Evolutionary conservation across 1,140 invertebrate genomes (phyloP).

Genomic region (Frieseomelitta varia): DNA sequence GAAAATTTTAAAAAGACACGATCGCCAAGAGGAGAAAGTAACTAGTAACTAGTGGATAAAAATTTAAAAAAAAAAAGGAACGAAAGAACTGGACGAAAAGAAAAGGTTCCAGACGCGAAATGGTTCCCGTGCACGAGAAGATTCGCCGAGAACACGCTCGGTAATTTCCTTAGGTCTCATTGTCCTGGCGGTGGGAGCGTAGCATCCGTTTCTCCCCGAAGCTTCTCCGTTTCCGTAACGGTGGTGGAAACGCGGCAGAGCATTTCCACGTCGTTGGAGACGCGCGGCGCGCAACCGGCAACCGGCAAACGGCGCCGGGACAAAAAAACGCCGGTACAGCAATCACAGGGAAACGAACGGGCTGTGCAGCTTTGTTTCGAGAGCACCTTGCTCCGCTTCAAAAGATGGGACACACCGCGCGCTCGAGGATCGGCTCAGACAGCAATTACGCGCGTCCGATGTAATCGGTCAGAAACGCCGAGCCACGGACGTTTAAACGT

Average conservation of each 20-base stretch:
- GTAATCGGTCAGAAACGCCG: conserved; percentile 9
- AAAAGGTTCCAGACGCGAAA: no score
- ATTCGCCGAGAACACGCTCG: not conserved
- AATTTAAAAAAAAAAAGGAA: not conserved
- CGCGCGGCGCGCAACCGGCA: conserved; percentile 3
- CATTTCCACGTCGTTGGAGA: conserved; percentile 50
- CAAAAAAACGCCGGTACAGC: conserved; percentile 48
- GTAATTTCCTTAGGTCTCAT: conserved; percentile 17
- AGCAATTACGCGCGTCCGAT: conserved; percentile 33
- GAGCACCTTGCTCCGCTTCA: conserved; percentile 9
- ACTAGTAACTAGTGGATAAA: no score
- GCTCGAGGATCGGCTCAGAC: conserved; percentile 15
- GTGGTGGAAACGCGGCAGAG: conserved; percentile 34
- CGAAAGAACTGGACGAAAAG: not conserved
- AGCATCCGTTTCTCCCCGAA: not conserved
- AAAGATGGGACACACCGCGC: conserved; percentile 12
- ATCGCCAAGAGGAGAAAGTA: no score
- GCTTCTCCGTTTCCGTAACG: conserved; percentile 36
- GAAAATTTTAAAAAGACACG: no score
- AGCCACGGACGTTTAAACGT: not conserved
- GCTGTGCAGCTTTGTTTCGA: conserved; percentile 25
- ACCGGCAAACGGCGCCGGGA: conserved; percentile 34
- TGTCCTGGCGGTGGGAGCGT: not conserved
- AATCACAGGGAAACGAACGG: conserved; percentile 55
- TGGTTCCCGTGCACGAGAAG: not conserved